phyloP scores from a whole-genome alignment of 23 tunicate genomes.

The Halocynthia aurantium region DNA sequence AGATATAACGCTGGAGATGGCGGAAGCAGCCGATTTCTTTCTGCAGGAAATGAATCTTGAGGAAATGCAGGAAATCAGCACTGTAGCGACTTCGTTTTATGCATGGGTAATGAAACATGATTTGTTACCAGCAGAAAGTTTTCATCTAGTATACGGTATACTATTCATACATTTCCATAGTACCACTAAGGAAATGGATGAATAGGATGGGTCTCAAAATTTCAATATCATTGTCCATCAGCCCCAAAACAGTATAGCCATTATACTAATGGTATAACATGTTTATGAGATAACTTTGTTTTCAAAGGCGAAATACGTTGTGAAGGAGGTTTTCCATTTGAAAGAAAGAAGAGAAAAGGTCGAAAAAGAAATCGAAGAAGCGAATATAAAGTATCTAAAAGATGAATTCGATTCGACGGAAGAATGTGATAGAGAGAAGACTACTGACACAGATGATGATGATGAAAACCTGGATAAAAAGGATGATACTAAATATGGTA shows the following conservation, averaged over 20 bases:
- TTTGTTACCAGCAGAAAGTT: not conserved
- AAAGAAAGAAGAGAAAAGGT: not conserved
- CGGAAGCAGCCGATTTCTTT: not conserved
- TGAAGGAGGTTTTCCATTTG: conserved; percentile 6
- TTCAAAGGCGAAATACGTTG: conserved; percentile 19
- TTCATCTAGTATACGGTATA: not conserved
- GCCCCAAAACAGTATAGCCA: too few relatives aligned
- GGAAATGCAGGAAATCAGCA: conserved; percentile 20
- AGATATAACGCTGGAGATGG: conserved; percentile 11
- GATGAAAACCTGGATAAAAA: too few relatives aligned
- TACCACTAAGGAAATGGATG: too few relatives aligned
- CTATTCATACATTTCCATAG: too few relatives aligned
- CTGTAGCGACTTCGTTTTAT: conserved; percentile 28
- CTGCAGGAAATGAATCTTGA: conserved; percentile 9
- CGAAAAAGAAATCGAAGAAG: not conserved
- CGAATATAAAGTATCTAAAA: too few relatives aligned
- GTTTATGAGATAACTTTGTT: too few relatives aligned
- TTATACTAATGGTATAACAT: not conserved
- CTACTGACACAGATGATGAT: too few relatives aligned
- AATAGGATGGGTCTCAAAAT: too few relatives aligned
- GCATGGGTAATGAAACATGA: conserved; percentile 33
- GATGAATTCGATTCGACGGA: too few relatives aligned
- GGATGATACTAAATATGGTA: too few relatives aligned
- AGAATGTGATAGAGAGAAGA: too few relatives aligned
- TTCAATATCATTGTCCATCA: too few relatives aligned